phyloP scores from a whole-genome alignment of 2,797 vertebrate species.

The Notolabrus celidotus region DNA sequence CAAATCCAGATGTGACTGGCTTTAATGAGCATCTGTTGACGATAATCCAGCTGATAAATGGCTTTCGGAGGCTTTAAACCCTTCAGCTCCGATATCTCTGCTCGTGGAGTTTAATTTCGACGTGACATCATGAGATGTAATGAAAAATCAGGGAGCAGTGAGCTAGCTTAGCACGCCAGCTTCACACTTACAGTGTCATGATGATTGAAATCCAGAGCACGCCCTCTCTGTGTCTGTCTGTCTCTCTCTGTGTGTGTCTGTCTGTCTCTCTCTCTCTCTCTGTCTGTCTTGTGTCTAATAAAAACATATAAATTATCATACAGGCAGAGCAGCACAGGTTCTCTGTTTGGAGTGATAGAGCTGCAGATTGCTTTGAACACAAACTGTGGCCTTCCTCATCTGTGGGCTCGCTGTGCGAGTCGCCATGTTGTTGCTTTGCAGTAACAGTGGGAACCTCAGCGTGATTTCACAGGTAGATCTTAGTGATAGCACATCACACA shows the following conservation, averaged over 20 bases:
- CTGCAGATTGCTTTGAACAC: slow-evolving; percentile 12
- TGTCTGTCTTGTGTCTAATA: slow-evolving; percentile 10
- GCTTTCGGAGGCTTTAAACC: slow-evolving; percentile 73
- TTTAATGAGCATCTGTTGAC: slow-evolving; percentile 78
- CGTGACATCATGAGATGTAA: slow-evolving; percentile 71
- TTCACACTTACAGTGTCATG: slow-evolving; percentile 36
- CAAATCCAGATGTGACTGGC: slow-evolving; percentile 79
- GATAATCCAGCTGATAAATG: slow-evolving; percentile 80
- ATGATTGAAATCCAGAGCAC: slow-evolving; percentile 48
- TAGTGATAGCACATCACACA: slow-evolving; percentile 45
- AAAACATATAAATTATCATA: slow-evolving; percentile 8
- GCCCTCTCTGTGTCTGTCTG: slow-evolving; percentile 5
- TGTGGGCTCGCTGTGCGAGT: slow-evolving; percentile 25
- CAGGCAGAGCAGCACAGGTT: slow-evolving; percentile 1
- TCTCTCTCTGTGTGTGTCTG: slow-evolving; percentile 5
- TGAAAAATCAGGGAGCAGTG: slow-evolving; percentile 64
- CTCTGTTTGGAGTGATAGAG: not conserved
- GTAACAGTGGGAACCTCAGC: slow-evolving; percentile 47
- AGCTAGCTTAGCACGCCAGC: slow-evolving; percentile 45
- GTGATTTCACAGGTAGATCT: slow-evolving; percentile 51
- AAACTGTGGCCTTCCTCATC: slow-evolving; percentile 24
- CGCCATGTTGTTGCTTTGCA: slow-evolving; percentile 10
- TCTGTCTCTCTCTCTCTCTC: slow-evolving; percentile 6
- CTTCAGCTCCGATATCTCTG: slow-evolving; percentile 57
- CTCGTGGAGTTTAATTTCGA: slow-evolving; percentile 67